Conservation (phyloP, 1,140 invertebrate species). For the Rhyacophila brunnea region DNA sequence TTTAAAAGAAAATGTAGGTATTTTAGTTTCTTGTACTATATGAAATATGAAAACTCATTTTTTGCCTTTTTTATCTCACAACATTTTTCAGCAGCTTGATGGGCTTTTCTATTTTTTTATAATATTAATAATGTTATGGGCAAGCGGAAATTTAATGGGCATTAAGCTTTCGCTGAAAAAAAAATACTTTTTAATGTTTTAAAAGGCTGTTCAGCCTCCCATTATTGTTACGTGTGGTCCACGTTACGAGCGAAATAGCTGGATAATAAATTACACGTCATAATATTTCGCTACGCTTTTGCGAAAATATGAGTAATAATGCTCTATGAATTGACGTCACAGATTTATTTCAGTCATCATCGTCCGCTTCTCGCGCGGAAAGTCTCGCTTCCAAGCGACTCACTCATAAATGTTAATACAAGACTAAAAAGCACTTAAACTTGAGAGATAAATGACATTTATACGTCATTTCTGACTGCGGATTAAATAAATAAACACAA, state of each 20-base stretch:
- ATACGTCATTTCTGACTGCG: background rate
- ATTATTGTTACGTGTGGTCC: conserved; percentile 13
- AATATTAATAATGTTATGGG: too few species aligned
- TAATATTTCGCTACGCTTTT: conserved; percentile 24
- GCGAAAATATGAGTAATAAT: conserved; percentile 28
- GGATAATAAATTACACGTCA: conserved; percentile 28
- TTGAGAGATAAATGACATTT: conserved; percentile 3
- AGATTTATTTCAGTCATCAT: conserved; percentile 29
- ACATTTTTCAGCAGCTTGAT: too few species aligned
- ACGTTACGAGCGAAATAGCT: conserved; percentile 8
- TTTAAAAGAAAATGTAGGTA: too few species aligned
- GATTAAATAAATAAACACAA: conserved; percentile 4
- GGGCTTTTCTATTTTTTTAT: too few species aligned
- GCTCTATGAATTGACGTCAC: conserved; percentile 20
- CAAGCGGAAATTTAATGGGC: too few species aligned
- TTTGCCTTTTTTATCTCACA: too few species aligned
- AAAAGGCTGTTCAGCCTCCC: too few species aligned
- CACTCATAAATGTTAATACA: conserved; percentile 14
- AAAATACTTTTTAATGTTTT: too few species aligned
- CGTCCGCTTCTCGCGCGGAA: conserved; percentile 3
- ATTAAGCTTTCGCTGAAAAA: too few species aligned
- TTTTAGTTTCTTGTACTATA: too few species aligned
- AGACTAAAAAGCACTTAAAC: conserved; percentile 10
- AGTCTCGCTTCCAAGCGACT: background rate
- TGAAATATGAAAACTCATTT: too few species aligned